phyloP scores from a whole-genome alignment of 2,888 invertebrate genomes.

The Lypha dubia region DNA sequence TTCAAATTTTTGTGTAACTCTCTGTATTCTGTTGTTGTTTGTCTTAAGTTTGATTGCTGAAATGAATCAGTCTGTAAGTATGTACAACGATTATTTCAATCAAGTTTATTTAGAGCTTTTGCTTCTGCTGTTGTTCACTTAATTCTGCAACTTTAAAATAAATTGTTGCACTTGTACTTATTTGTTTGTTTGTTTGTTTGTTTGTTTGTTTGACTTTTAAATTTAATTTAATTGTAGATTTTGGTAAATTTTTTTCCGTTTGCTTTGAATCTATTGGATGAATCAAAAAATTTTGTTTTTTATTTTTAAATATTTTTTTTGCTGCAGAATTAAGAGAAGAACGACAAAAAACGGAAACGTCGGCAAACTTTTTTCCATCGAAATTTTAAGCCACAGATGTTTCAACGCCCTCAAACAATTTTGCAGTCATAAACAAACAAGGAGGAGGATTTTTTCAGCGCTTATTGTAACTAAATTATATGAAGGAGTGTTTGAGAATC shows the following conservation, averaged over 20 bases:
- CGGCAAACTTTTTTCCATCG: constrained; percentile 20
- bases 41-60: constrained; percentile 16
- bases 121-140: neutral
- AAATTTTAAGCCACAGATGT: constrained; percentile 53
- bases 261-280: constrained; percentile 35
- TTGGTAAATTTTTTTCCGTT: constrained; percentile 1
- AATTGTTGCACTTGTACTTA: constrained; percentile 24
- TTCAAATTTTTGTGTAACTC: neutral
- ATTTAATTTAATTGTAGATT: constrained; percentile 42
- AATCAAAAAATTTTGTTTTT: constrained; percentile 22
- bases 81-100: neutral
- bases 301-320: neutral
- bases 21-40: neutral
- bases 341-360: neutral
- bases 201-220: constrained; percentile 49
- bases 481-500: neutral
- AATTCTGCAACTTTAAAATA: constrained; percentile 15
- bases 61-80: neutral
- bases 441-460: neutral
- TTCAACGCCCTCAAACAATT: constrained; percentile 29
- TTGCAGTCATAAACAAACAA: constrained; percentile 5
- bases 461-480: neutral
- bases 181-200: constrained; percentile 43
- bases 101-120: neutral
- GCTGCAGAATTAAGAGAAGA: neutral